Percentiles rank a stretch among this genome's conserved stretches.
Conservation (phyloP, 2,797 vertebrate species). For the Melanotaenia parkinsoni region DNA sequence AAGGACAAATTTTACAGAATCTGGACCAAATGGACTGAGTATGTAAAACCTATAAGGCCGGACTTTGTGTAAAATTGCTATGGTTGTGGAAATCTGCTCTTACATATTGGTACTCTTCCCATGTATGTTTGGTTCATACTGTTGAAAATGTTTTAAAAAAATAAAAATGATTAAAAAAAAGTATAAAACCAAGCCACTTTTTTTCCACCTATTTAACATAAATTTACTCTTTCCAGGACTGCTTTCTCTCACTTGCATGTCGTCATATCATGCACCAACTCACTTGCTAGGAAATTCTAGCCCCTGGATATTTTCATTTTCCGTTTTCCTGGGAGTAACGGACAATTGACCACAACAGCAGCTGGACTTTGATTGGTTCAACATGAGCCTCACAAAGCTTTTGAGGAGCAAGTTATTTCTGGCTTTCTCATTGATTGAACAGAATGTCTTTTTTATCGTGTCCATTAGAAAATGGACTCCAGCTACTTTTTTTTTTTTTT, state of each 20-base stretch:
- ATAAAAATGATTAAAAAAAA: too few relatives aligned
- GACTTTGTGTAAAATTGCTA: too few relatives aligned
- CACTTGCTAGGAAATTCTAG: not conserved
- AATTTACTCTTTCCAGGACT: not conserved
- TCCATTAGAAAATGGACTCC: constrained; percentile 48
- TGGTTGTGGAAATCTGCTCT: too few relatives aligned
- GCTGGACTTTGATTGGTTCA: not conserved
- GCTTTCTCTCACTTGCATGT: not conserved
- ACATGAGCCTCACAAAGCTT: constrained; percentile 1
- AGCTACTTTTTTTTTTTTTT: constrained; percentile 17
- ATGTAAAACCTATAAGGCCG: too few relatives aligned
- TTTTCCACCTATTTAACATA: not conserved
- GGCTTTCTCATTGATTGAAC: constrained; percentile 42
- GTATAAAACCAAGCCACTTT: not conserved
- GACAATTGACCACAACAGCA: not conserved
- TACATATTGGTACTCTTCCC: too few relatives aligned
- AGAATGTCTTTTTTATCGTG: constrained; percentile 47
- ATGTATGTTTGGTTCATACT: too few relatives aligned
- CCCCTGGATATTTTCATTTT: not conserved
- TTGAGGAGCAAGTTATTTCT: constrained; percentile 32
- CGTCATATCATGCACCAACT: not conserved
- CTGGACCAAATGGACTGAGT: too few relatives aligned
- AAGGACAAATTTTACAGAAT: too few relatives aligned
- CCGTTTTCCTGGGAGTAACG: not conserved
- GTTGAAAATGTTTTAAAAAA: too few relatives aligned